Evolutionary conservation across 2,113 vertebrate species (phyloP).

Genomic region (Salvator merianae): DNA sequence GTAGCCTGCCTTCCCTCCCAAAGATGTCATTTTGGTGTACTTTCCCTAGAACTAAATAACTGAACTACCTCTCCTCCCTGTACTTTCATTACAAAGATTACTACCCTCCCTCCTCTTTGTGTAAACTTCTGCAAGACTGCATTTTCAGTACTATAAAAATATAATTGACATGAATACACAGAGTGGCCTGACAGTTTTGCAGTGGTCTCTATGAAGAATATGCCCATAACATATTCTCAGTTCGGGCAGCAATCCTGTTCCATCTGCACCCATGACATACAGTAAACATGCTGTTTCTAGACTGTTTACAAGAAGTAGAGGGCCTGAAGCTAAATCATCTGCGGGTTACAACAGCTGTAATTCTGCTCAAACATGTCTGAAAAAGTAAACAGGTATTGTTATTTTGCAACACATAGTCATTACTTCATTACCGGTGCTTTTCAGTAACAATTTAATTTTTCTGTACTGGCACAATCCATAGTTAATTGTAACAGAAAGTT

Average conservation of each 20-base stretch:
- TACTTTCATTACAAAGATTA: too few relatives aligned
- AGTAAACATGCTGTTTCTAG: conserved; percentile 17
- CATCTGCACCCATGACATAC: background rate
- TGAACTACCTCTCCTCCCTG: too few relatives aligned
- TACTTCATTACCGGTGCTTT: conserved; percentile 18
- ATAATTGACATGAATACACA: too few relatives aligned
- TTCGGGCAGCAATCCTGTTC: conserved; percentile 11
- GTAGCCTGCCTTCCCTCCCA: too few relatives aligned
- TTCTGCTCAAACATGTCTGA: conserved; percentile 3
- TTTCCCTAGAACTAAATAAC: too few relatives aligned
- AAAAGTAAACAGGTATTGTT: conserved; percentile 9
- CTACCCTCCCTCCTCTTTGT: too few relatives aligned
- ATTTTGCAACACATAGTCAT: conserved; percentile 5
- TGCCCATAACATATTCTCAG: background rate
- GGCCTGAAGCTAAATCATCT: conserved; percentile 11
- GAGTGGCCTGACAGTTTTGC: too few relatives aligned
- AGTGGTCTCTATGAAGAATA: too few relatives aligned
- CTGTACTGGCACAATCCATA: background rate
- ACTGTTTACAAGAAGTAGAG: conserved; percentile 24
- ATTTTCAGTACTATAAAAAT: too few relatives aligned
- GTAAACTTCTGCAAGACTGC: too few relatives aligned
- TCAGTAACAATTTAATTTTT: conserved; percentile 2
- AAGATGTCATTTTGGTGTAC: too few relatives aligned
- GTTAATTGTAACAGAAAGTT: background rate
- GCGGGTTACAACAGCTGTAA: conserved; percentile 8